Evolutionary conservation across 92 coral and sea anemone species (phyloP).

Genomic region (Siderastrea siderea): DNA sequence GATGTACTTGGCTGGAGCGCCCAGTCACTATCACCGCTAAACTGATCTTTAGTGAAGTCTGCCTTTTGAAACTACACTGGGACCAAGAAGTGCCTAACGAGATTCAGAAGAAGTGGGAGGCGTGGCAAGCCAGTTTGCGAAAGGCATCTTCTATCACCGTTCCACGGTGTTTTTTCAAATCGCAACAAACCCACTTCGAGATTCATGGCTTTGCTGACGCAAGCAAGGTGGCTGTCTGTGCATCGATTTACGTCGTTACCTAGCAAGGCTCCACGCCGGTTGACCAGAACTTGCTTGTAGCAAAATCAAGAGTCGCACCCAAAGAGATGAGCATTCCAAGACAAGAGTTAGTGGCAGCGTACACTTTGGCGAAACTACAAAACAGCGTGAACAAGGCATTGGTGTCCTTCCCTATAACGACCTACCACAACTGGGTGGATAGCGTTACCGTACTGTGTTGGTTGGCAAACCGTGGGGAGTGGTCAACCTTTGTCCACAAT

Average conservation of each 20-base stretch:
- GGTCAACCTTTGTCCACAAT: too few species aligned
- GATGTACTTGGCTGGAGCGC: constrained; percentile 67
- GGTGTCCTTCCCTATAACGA: constrained; percentile 22
- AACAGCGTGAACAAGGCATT: constrained; percentile 40
- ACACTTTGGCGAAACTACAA: constrained; percentile 55
- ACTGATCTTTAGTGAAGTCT: constrained; percentile 57
- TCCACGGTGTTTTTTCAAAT: constrained; percentile 69
- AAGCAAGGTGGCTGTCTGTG: constrained; percentile 65
- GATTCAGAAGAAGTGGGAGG: constrained; percentile 48
- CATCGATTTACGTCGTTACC: constrained; percentile 50
- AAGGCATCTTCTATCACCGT: constrained; percentile 47
- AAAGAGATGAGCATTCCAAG: constrained; percentile 57
- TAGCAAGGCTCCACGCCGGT: constrained; percentile 35
- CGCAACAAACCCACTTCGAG: constrained; percentile 12
- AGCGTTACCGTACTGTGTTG: constrained; percentile 62
- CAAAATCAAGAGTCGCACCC: constrained; percentile 64
- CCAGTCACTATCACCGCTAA: constrained; percentile 64
- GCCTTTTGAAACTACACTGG: constrained; percentile 56
- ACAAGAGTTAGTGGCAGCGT: constrained; percentile 71
- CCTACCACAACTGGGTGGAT: constrained; percentile 68
- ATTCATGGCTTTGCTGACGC: constrained; percentile 78
- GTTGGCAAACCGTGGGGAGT: constrained; percentile 64
- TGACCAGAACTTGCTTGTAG: constrained; percentile 63
- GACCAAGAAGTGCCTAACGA: constrained; percentile 66
- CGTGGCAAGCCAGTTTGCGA: constrained; percentile 40